Conservation (phyloP, 2,888 invertebrate species). For the Coelogynopora nodosa region DNA sequence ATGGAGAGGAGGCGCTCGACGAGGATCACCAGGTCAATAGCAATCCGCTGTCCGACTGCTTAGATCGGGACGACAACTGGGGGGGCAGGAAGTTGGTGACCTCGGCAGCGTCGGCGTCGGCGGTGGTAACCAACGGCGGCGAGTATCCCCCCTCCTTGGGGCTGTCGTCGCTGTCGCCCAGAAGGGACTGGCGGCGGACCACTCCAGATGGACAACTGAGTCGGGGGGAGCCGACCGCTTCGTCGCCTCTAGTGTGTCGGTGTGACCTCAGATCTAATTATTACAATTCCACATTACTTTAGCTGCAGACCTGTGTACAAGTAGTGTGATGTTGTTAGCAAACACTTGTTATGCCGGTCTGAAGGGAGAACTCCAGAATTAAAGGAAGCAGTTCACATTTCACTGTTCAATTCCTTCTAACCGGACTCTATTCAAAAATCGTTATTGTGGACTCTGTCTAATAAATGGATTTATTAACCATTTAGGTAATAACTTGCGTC, state of each 20-base stretch:
- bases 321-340: too few relatives aligned
- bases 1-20: background rate
- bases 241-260: background rate
- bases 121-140: background rate
- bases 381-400: too few relatives aligned
- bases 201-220: background rate
- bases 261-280: constrained; percentile 1
- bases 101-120: background rate
- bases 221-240: background rate
- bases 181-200: background rate
- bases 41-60: too few relatives aligned
- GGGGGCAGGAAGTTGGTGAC: background rate
- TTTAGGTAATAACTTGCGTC: too few relatives aligned
- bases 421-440: too few relatives aligned
- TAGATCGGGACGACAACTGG: background rate
- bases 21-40: background rate
- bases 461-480: too few relatives aligned
- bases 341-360: too few relatives aligned
- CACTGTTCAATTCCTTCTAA: too few relatives aligned
- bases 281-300: background rate
- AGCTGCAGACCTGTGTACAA: too few relatives aligned
- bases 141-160: background rate
- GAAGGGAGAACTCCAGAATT: too few relatives aligned
- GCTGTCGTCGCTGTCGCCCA: background rate
- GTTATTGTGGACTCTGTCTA: too few relatives aligned